Evolutionary conservation across 2,888 invertebrate genomes (phyloP).

Genomic region (Drosophila helvetica): DNA sequence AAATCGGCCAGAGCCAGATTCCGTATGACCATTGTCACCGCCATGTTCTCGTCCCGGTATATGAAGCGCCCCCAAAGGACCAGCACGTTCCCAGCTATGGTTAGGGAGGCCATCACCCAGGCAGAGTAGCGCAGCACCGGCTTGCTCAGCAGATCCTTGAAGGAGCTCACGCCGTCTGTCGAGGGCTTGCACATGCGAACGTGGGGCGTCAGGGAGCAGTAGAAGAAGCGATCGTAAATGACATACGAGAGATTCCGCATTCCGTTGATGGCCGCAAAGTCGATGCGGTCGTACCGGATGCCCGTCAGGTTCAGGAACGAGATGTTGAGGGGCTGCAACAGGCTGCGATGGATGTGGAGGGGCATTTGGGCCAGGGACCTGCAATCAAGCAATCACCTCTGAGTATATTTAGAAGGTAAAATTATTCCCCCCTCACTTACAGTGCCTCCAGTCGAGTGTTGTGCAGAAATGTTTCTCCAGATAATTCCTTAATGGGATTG

Average conservation of each 20-base stretch:
- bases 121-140: conserved; percentile 86
- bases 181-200: conserved; percentile 86
- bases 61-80: conserved; percentile 87
- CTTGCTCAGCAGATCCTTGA: conserved; percentile 86
- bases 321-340: conserved; percentile 78
- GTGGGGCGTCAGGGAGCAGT: conserved; percentile 86
- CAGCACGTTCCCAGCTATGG: conserved; percentile 86
- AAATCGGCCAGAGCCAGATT: conserved; percentile 88
- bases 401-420: not conserved
- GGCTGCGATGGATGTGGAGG: conserved; percentile 67
- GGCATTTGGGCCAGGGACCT: conserved; percentile 84
- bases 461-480: conserved; percentile 83
- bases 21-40: conserved; percentile 87
- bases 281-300: conserved; percentile 85
- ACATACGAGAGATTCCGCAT: conserved; percentile 85
- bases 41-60: conserved; percentile 86
- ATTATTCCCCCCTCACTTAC: conserved; percentile 83
- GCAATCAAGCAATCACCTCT: conserved; percentile 12
- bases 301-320: conserved; percentile 85
- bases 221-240: conserved; percentile 87
- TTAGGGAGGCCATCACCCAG: conserved; percentile 87
- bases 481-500: conserved; percentile 84
- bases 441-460: conserved; percentile 84
- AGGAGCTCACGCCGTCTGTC: conserved; percentile 88
- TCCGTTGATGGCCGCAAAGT: conserved; percentile 84